Evolutionary conservation across 2,113 vertebrate species (phyloP), one percentile per base, ranked within the genome.

Genomic region (Okapia johnstoni): DNA sequence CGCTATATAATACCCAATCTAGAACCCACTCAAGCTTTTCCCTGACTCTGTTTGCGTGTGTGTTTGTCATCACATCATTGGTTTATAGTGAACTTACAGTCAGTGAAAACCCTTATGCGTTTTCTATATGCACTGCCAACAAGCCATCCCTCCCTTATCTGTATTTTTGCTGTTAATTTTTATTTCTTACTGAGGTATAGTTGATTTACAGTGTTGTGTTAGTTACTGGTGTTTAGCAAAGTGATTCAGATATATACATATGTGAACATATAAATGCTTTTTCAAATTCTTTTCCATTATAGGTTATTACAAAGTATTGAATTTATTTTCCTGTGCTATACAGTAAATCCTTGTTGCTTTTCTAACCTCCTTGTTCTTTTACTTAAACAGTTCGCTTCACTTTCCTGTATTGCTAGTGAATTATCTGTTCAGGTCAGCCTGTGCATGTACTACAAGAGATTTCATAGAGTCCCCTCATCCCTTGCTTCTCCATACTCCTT

Each of bases 391-490:
- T 30, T 63, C 12, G 52, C 10, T 6, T 66, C 33, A 28, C 46
- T 36, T 81, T 50, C 70, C 55, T 7, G 2, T 0, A 9, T 8
- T 46, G 36, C 13, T 8, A 3, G 21, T 14, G 30, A 43, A 19
- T 55, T 30, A 30, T 40, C 76, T 3, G 16, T 12, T 77, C 12
- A 25, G 61, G 76, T 12, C 7, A 88, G 73, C 52, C 81, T 76
- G 11, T 48, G 57, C 3, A 0, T 1, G 9, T 5, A 5, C 40
- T 6, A 17, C 17, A 61, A 46, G 50, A 81, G 25, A 13, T 46
- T 55, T 81, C 23, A 3, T 6, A 79, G 85, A 28, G 12, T 19
- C 4, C 14, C 11, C 28, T n/a, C 10, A 0, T 5, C 10, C 6
- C 7, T 46, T 57, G 28, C 15, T 96, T 80, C 30, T 81, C 85